Percentiles rank a stretch among this genome's conserved stretches.
Conservation (phyloP, 30 jellyfish, hydroid and myxozoan genomes). For the Aurelia sp. region DNA sequence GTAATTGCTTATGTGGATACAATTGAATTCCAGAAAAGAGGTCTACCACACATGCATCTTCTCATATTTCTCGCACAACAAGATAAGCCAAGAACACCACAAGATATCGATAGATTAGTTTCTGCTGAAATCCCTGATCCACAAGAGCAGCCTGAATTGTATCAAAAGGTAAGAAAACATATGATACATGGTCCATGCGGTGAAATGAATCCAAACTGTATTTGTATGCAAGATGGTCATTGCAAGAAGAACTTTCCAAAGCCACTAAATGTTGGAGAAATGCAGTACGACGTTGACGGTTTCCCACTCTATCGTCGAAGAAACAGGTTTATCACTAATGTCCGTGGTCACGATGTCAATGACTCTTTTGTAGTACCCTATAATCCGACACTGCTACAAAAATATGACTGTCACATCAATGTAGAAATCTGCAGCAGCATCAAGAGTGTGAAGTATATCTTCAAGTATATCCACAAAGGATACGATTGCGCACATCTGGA, state of each 20-base stretch:
- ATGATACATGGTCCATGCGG: constrained; percentile 4
- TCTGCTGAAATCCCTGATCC: constrained; percentile 16
- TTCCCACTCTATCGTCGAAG: constrained; percentile 67
- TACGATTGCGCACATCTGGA: constrained; percentile 51
- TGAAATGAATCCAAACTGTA: not conserved
- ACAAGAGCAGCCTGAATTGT: not conserved
- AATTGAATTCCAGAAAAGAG: constrained; percentile 70
- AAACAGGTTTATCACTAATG: constrained; percentile 1
- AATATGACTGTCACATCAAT: constrained; percentile 72
- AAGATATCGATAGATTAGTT: not conserved
- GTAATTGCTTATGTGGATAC: constrained; percentile 33
- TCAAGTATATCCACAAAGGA: constrained; percentile 77
- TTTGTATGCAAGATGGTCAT: too few species aligned
- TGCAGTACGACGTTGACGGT: constrained; percentile 41
- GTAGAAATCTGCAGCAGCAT: constrained; percentile 66
- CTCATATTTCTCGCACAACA: not conserved
- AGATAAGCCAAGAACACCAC: not conserved
- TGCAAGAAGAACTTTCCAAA: too few species aligned
- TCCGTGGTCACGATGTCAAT: not conserved
- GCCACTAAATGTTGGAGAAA: not conserved
- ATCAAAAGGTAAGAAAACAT: not conserved
- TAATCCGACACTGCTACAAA: constrained; percentile 38
- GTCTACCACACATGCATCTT: constrained; percentile 1
- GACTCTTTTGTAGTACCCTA: constrained; percentile 22
- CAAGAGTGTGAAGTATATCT: constrained; percentile 64